A percentile compares a stretch with the other conserved stretches of the same genome.
Evolutionary conservation across 2,888 invertebrate species (phyloP).

Genomic region (Oligia strigilis): DNA sequence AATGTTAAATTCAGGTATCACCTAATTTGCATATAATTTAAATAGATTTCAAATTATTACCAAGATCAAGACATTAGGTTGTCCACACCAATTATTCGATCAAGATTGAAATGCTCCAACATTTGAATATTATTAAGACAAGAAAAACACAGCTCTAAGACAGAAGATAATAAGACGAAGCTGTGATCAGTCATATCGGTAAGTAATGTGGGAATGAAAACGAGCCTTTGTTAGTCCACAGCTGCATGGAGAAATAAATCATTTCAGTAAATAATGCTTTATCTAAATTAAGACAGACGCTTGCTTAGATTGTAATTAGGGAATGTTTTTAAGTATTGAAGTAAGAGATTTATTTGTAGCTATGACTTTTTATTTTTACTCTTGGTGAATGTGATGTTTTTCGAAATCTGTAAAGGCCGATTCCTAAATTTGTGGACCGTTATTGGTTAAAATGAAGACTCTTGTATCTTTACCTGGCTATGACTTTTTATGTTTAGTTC

Average conservation of each 20-base stretch:
- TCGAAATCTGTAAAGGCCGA: background rate
- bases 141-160: slow-evolving; percentile 54
- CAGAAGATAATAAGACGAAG: slow-evolving; percentile 71
- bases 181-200: slow-evolving; percentile 83
- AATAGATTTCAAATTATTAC: slow-evolving; percentile 44
- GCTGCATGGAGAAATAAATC: slow-evolving; percentile 85
- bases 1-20: slow-evolving; percentile 52
- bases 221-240: slow-evolving; percentile 77
- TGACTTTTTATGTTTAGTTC: too few relatives aligned
- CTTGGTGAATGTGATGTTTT: background rate
- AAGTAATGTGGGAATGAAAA: slow-evolving; percentile 86
- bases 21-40: slow-evolving; percentile 54
- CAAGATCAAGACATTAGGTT: slow-evolving; percentile 44
- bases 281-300: slow-evolving; percentile 80
- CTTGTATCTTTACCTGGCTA: background rate
- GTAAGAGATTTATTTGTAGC: slow-evolving; percentile 5
- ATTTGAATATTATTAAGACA: slow-evolving; percentile 42
- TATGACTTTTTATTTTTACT: background rate
- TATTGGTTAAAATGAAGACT: background rate
- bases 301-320: slow-evolving; percentile 75
- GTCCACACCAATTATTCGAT: slow-evolving; percentile 54
- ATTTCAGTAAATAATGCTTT: slow-evolving; percentile 78
- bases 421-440: background rate
- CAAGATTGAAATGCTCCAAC: slow-evolving; percentile 45
- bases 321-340: slow-evolving; percentile 37